Conservation (phyloP, 2,797 vertebrate genomes). For the Gymnocypris eckloni region DNA sequence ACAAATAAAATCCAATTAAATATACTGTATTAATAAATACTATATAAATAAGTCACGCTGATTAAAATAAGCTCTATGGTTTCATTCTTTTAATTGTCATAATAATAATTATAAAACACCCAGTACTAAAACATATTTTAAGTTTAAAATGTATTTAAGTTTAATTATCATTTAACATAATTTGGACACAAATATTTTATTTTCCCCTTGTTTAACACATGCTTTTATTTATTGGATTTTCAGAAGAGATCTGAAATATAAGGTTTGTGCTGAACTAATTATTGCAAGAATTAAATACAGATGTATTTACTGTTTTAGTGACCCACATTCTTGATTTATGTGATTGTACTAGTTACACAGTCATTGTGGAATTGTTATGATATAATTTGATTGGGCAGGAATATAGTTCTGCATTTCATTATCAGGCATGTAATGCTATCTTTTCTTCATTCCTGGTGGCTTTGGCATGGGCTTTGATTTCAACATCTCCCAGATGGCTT, state of each 20-base stretch:
- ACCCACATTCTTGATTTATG: slow-evolving; percentile 33
- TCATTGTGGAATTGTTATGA: slow-evolving; percentile 34
- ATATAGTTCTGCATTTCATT: slow-evolving; percentile 60
- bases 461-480: slow-evolving; percentile 60
- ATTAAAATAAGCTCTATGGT: not conserved
- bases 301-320: not conserved
- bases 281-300: slow-evolving; percentile 19
- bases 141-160: not conserved
- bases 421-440: slow-evolving; percentile 56
- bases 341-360: slow-evolving; percentile 16
- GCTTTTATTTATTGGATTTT: not conserved
- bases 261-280: not conserved
- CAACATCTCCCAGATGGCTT: slow-evolving; percentile 62
- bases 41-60: not conserved
- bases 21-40: not conserved
- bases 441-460: slow-evolving; percentile 58
- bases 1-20: too few relatives aligned
- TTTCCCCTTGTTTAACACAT: not conserved
- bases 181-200: not conserved
- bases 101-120: not conserved
- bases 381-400: slow-evolving; percentile 57
- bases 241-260: not conserved
- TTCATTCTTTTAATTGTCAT: not conserved
- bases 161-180: not conserved
- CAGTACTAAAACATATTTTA: not conserved